phyloP scores from a whole-genome alignment of 2,888 invertebrate species.

The Tridacna crocea region DNA sequence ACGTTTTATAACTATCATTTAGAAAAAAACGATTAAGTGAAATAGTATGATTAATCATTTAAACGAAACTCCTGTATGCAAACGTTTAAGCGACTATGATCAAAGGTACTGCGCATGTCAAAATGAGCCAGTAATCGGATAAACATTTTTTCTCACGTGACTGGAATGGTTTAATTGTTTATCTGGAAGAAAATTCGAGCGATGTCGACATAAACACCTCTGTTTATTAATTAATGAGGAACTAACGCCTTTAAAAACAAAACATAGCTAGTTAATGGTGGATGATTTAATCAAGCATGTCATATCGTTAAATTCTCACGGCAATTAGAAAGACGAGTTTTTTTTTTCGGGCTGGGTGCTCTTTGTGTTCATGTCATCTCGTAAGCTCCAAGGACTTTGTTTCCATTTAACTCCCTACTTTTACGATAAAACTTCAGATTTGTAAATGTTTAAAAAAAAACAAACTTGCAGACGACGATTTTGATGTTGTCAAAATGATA shows the following conservation, averaged over 20 bases:
- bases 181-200: slow-evolving; percentile 19
- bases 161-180: slow-evolving; percentile 19
- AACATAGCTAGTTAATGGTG: slow-evolving; percentile 19
- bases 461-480: too few relatives aligned
- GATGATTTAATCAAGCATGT: slow-evolving; percentile 16
- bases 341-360: too few relatives aligned
- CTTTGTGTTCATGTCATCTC: too few relatives aligned
- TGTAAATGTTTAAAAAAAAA: too few relatives aligned
- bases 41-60: slow-evolving; percentile 22
- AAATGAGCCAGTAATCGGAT: slow-evolving; percentile 11
- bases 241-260: slow-evolving; percentile 16
- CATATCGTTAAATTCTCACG: slow-evolving; percentile 28
- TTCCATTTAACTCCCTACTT: too few relatives aligned
- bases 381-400: too few relatives aligned
- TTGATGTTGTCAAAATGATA: too few relatives aligned
- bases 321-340: neutral
- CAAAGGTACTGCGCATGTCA: slow-evolving; percentile 40
- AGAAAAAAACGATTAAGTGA: slow-evolving; percentile 6
- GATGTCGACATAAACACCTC: slow-evolving; percentile 16
- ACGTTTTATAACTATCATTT: slow-evolving; percentile 18
- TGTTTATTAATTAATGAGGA: slow-evolving; percentile 24
- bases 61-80: slow-evolving; percentile 27
- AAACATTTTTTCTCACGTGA: slow-evolving; percentile 46
- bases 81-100: slow-evolving; percentile 31
- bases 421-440: too few relatives aligned